Conservation (phyloP, 1,140 invertebrate genomes). For the Delia radicum region DNA sequence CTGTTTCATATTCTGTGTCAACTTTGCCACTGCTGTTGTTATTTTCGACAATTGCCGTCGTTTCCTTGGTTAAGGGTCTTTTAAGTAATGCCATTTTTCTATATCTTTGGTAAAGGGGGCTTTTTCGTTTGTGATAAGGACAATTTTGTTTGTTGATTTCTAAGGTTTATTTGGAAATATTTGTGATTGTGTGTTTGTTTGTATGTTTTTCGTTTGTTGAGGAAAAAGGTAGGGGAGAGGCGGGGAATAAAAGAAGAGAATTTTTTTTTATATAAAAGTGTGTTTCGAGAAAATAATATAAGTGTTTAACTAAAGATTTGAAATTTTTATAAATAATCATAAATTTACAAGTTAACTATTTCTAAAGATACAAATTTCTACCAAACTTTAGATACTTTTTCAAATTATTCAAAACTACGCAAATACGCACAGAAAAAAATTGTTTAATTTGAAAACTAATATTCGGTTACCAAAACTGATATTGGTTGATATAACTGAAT, state of each 20-base stretch:
- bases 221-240: background rate
- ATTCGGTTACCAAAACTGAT: too few relatives aligned
- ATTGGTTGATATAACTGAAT: too few relatives aligned
- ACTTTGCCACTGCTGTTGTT: constrained; percentile 33
- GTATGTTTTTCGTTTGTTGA: background rate
- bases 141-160: background rate
- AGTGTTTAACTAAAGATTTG: too few relatives aligned
- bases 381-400: too few relatives aligned
- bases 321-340: too few relatives aligned
- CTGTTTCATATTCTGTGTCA: constrained; percentile 44
- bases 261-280: background rate
- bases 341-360: too few relatives aligned
- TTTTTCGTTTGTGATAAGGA: background rate
- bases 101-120: background rate
- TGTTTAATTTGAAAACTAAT: too few relatives aligned
- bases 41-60: constrained; percentile 42
- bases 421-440: too few relatives aligned
- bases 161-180: background rate
- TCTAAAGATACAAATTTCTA: too few relatives aligned
- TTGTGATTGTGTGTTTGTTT: background rate
- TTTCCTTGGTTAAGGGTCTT: constrained; percentile 52
- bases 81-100: constrained; percentile 50
- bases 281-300: too few relatives aligned
- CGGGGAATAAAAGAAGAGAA: background rate
- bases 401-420: too few relatives aligned